These are phyloP conservation scores for Torymus auratus DNA, from an alignment of 2,888 invertebrate species.

Conservation along the genomic window DNA sequence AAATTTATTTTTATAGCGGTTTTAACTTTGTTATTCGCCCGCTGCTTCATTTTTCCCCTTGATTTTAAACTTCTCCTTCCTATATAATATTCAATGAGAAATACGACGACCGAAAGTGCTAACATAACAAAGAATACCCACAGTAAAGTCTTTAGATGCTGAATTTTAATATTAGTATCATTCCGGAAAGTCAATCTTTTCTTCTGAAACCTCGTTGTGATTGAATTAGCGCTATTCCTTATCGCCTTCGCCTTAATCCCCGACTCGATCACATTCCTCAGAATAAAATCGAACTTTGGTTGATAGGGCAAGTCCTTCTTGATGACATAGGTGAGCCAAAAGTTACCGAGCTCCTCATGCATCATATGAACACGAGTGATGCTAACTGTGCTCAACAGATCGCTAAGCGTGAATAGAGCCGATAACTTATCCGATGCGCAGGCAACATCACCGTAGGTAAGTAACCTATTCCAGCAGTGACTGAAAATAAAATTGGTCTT, in stretches of 20 bases:
- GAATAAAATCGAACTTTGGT: constrained; percentile 8
- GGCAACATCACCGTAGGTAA: constrained; percentile 40
- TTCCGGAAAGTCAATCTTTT: no score
- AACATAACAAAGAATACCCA: no score
- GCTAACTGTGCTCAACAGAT: background rate
- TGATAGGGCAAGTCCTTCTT: constrained; percentile 56
- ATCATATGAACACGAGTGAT: constrained; percentile 52
- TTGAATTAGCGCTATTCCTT: no score
- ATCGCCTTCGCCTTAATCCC: constrained; percentile 5
- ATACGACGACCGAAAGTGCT: no score
- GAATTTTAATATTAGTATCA: no score
- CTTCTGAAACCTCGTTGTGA: no score
- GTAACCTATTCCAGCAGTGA: constrained; percentile 43
- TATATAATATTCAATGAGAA: no score
- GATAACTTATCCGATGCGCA: constrained; percentile 40
- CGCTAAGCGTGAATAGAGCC: background rate
- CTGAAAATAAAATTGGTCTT: constrained; percentile 41
- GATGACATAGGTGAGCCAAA: constrained; percentile 59
- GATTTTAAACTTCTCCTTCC: no score
- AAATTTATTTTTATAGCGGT: no score
- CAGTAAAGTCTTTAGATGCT: no score
- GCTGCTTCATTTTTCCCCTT: no score
- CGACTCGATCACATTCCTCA: constrained; percentile 19
- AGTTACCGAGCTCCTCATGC: constrained; percentile 53
- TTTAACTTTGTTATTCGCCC: no score